Conservation (phyloP, 2,888 invertebrate species). For the Nineta flava region DNA sequence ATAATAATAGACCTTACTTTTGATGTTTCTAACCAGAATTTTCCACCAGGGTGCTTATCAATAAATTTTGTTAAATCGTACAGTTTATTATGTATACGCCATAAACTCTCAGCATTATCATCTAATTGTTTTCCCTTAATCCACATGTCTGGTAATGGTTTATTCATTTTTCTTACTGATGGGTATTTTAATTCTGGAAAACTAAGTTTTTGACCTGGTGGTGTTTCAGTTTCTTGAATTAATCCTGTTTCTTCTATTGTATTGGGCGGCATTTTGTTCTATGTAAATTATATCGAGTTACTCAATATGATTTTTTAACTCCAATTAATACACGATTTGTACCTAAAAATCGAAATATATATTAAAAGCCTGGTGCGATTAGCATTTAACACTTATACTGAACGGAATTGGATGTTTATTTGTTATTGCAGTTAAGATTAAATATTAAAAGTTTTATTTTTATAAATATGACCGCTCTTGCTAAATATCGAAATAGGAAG, state of each 20-base stretch:
- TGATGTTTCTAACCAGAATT: conserved; percentile 53
- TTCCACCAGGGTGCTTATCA: conserved; percentile 70
- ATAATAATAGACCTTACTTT: conserved; percentile 43
- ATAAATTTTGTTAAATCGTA: conserved; percentile 76
- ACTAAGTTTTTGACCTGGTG: not conserved
- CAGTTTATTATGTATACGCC: conserved; percentile 59
- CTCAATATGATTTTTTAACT: too few relatives aligned
- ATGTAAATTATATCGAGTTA: too few relatives aligned
- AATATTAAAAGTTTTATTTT: too few relatives aligned
- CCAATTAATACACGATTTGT: too few relatives aligned
- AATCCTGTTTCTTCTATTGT: not conserved
- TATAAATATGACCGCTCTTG: too few relatives aligned
- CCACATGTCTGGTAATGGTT: conserved; percentile 34
- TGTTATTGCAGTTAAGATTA: too few relatives aligned
- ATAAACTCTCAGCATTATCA: conserved; percentile 60
- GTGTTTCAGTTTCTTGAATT: not conserved
- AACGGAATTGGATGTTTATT: too few relatives aligned
- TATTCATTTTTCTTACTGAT: not conserved
- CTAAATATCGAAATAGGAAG: too few relatives aligned
- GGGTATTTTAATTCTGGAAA: conserved; percentile 1
- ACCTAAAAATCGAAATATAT: too few relatives aligned
- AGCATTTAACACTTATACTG: too few relatives aligned
- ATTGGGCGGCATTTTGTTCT: too few relatives aligned
- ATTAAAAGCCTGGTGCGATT: too few relatives aligned
- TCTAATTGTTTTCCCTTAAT: conserved; percentile 44